A percentile compares a stretch with the other conserved stretches of the same genome.
Conservation (phyloP, 2,113 vertebrate species). For the Urocitellus parryii region DNA sequence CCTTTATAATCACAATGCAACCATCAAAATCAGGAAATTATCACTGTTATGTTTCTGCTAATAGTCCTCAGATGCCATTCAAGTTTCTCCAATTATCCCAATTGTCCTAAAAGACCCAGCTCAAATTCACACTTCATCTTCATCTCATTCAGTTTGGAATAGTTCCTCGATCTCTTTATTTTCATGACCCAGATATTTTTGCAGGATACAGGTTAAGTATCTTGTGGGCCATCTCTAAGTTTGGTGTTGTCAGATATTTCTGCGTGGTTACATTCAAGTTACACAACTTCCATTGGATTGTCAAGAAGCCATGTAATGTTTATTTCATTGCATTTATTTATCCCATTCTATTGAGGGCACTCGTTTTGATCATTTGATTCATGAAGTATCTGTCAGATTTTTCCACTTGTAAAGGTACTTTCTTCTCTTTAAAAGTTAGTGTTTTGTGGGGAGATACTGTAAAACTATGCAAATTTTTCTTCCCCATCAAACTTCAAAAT, state of each 20-base stretch:
- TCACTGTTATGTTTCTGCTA: neutral
- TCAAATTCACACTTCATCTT: neutral
- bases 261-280: neutral
- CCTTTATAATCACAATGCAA: neutral
- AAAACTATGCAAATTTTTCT: neutral
- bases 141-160: neutral
- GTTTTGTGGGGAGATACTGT: neutral
- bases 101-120: neutral
- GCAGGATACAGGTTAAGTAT: neutral
- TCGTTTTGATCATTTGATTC: neutral
- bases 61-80: neutral
- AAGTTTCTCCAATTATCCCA: neutral
- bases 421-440: neutral
- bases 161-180: neutral
- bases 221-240: neutral
- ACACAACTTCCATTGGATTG: neutral
- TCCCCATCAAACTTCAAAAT: neutral
- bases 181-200: neutral
- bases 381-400: neutral
- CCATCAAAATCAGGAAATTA: neutral
- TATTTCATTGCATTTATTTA: neutral
- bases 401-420: neutral
- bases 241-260: neutral
- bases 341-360: neutral
- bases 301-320: neutral